These are phyloP conservation scores for Cheilosia impressa DNA, from an alignment of 2,888 invertebrate genomes.

Conservation along the genomic window DNA sequence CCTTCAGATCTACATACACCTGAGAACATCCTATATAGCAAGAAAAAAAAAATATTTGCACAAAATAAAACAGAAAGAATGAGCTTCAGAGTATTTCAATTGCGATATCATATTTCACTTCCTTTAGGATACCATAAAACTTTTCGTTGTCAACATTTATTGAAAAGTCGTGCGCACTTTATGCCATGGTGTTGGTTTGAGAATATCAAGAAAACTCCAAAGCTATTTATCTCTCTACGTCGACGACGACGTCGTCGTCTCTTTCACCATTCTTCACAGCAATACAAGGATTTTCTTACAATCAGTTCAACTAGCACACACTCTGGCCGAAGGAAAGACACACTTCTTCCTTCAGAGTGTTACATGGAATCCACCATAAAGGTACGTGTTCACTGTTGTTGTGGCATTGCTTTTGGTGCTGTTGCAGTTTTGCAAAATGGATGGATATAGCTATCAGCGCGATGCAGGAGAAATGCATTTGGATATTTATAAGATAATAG, in stretches of 20 bases:
- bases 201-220: conserved; percentile 53
- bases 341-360: conserved; percentile 34
- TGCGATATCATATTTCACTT: conserved; percentile 83
- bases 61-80: conserved; percentile 35
- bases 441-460: conserved; percentile 43
- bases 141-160: conserved; percentile 84
- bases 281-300: conserved; percentile 58
- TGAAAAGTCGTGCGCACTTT: conserved; percentile 84
- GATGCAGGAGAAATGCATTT: conserved; percentile 42
- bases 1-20: background rate
- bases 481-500: conserved; percentile 62
- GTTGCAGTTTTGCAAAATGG: conserved; percentile 3
- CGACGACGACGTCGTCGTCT: conserved; percentile 22
- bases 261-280: conserved; percentile 57
- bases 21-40: conserved; percentile 11
- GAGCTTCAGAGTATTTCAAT: conserved; percentile 57
- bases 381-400: conserved; percentile 38
- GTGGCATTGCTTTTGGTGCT: background rate
- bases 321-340: conserved; percentile 41
- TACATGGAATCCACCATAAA: conserved; percentile 57
- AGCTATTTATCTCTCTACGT: conserved; percentile 73
- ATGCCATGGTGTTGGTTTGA: conserved; percentile 77
- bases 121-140: conserved; percentile 84
- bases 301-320: conserved; percentile 16
- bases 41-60: conserved; percentile 1